A percentile compares a stretch with the other conserved stretches of the same genome.
These are phyloP conservation scores for Cepaea hortensis DNA, from an alignment of 2,888 invertebrate genomes.

Conservation along the genomic window DNA sequence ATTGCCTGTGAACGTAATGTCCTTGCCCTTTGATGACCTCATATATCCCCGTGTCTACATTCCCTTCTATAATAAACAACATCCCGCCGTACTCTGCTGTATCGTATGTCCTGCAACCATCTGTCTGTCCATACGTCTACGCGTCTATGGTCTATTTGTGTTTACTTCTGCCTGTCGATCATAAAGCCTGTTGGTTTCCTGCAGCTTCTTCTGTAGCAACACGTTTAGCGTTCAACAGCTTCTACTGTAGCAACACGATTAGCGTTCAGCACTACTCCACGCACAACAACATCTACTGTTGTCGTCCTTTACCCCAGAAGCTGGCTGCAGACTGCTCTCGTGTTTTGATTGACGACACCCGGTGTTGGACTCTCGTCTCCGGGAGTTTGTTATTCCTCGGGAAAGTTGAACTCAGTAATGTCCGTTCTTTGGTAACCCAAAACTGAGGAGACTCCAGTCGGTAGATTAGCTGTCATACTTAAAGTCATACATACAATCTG, in stretches of 20 bases:
- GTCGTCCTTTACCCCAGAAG: background rate
- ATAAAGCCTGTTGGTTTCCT: background rate
- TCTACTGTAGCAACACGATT: too few species aligned
- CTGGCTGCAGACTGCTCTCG: background rate
- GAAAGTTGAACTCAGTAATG: slow-evolving; percentile 7
- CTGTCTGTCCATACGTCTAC: slow-evolving; percentile 2
- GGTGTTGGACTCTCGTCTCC: background rate
- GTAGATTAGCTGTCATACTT: background rate
- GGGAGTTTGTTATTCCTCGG: background rate
- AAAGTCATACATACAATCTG: too few species aligned
- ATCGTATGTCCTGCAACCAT: background rate
- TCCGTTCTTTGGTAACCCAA: background rate
- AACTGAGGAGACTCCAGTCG: background rate
- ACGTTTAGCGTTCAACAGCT: too few species aligned
- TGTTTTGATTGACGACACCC: slow-evolving; percentile 12
- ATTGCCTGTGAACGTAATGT: too few species aligned
- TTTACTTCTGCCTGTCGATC: background rate
- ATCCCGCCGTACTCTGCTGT: background rate
- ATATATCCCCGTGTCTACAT: too few species aligned
- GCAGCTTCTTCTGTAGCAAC: too few species aligned
- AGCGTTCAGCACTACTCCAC: too few species aligned
- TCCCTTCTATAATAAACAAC: too few species aligned
- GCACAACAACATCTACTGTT: too few species aligned
- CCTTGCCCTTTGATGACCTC: too few species aligned
- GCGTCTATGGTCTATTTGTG: background rate